Evolutionary conservation across 2,797 vertebrate species (phyloP).

Genomic region (Acropternis orthonyx): DNA sequence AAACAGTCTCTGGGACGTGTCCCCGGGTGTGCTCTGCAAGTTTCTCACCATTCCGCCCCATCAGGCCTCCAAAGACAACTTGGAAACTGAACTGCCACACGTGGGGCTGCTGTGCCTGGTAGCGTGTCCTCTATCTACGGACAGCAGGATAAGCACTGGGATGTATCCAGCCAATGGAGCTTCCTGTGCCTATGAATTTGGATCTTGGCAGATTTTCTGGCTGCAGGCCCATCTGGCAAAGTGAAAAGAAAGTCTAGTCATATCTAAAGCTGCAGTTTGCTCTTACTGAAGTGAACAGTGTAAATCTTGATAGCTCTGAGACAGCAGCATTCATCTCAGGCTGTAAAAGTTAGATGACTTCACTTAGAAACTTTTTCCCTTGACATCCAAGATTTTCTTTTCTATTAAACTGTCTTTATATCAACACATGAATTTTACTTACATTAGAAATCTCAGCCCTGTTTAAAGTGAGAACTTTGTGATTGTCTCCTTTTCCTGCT

Average conservation of each 20-base stretch:
- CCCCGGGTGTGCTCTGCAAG: background rate
- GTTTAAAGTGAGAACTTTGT: background rate
- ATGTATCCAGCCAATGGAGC: fast-evolving
- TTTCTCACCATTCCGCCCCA: background rate
- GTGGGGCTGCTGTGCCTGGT: background rate
- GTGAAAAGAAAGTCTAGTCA: background rate
- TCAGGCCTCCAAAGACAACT: background rate
- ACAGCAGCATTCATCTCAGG: background rate
- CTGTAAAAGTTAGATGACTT: background rate
- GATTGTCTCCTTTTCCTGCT: background rate
- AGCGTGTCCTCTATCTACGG: fast-evolving
- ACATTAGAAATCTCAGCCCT: background rate
- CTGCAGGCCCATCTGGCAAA: background rate
- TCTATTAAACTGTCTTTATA: background rate
- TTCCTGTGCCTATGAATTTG: background rate
- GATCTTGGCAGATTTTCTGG: background rate
- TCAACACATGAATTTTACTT: background rate
- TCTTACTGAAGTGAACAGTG: background rate
- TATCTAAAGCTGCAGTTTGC: background rate
- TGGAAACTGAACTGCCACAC: fast-evolving
- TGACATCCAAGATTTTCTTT: background rate
- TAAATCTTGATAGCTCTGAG: background rate
- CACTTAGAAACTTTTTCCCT: background rate
- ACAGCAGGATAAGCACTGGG: fast-evolving
- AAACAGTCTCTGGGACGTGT: fast-evolving